Base-by-base conservation (phyloP, 2,888 invertebrate species). In the Halictus quadricinctus region DNA sequence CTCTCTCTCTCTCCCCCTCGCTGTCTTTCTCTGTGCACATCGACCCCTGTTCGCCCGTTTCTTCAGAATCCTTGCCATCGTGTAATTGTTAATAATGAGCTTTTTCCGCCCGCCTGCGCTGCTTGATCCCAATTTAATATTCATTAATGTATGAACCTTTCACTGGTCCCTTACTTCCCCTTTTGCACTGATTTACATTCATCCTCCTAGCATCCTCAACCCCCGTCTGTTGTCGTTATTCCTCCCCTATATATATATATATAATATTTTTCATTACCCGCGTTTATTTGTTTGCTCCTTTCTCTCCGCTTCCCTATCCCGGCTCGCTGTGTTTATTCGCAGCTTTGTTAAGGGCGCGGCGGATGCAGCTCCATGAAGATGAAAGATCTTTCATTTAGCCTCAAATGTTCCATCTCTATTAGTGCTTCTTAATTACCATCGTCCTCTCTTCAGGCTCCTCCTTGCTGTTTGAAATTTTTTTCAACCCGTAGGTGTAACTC, bases 101-200 rank as follows among this genome's bases (percentile, higher is more conserved):
- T 66, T 66, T 66, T 29, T 58, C 25, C 15, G 15, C 18, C 21
- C n/a, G 72, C 50, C 69, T 43, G 73, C 58, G 25, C 36, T 70
- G 69, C 70, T 70, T 66, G 60, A 73, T 73, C 25, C 36, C 25
- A 48, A 73, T 72, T 54, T 29, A 43, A 50, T 69, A 73, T 81
- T 74, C 81, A 81, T 18, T 58, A 70, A 66, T 72, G n/a, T 36
- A 36, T 74, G 41, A 70, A 82, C 43, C 69, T 81, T 73, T 21
- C 36, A 36, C 36, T 21, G 1, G 21, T 36, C 36, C 3, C 18
- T 66, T 36, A 15, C 29, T 18, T 18, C 4, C 66, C 36, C 18
- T 10, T 21, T 66, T 21, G 21, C 66, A 8, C 29, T 15, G 66
- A 66, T 66, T 66, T 66, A 36, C 18, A 29, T 18, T 66, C 66